A percentile compares a stretch with the other conserved stretches of the same genome.
Conservation (phyloP, 2,797 vertebrate genomes). For the Channallabes apus region DNA sequence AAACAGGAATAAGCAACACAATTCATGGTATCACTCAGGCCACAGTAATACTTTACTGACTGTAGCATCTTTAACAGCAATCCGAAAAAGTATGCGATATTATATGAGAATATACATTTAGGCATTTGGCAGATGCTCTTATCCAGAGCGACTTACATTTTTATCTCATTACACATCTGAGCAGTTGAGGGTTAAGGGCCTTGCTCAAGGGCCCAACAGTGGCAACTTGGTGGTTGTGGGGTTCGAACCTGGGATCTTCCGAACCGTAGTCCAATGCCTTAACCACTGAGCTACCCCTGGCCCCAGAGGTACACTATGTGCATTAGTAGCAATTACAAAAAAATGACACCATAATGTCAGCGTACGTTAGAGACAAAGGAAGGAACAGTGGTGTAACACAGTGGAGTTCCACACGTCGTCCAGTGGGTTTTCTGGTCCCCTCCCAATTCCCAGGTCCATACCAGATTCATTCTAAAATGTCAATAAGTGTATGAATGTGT, state of each 20-base stretch:
- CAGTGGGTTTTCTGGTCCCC: background rate
- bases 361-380: background rate
- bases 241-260: too few relatives aligned
- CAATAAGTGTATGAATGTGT: background rate
- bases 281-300: too few relatives aligned
- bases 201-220: too few relatives aligned
- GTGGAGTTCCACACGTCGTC: background rate
- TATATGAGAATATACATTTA: background rate
- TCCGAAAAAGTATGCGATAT: background rate
- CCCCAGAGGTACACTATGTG: too few relatives aligned
- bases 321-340: background rate
- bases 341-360: background rate
- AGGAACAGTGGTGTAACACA: background rate
- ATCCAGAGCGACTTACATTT: too few relatives aligned
- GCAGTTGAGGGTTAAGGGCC: too few relatives aligned
- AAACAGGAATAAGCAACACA: background rate
- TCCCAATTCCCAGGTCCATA: too few relatives aligned
- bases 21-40: too few relatives aligned
- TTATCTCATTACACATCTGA: too few relatives aligned
- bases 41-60: background rate
- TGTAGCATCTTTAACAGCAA: background rate
- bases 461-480: background rate
- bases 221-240: too few relatives aligned
- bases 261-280: too few relatives aligned
- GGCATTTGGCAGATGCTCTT: too few relatives aligned